A percentile compares a stretch with the other conserved stretches of the same genome.
These are phyloP conservation scores for Xestia c-nigrum DNA, from an alignment of 2,888 invertebrate species.

Conservation along the genomic window DNA sequence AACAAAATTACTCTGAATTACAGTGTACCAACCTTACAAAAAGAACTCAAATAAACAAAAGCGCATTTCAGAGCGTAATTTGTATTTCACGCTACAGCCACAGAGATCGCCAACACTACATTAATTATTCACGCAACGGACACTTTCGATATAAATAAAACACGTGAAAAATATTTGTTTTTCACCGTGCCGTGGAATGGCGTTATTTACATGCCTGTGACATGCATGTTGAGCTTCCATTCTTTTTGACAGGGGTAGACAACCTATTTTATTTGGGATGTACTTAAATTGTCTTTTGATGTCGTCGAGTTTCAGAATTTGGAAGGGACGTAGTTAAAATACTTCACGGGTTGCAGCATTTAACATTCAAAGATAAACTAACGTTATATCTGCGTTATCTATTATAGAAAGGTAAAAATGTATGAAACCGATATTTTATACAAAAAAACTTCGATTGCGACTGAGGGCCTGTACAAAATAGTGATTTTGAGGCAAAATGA, in stretches of 20 bases:
- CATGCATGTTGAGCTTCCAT: conserved; percentile 46
- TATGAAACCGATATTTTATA: background rate
- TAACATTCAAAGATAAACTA: background rate
- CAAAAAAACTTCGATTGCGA: background rate
- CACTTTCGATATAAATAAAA: conserved; percentile 61
- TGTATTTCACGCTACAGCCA: conserved; percentile 31
- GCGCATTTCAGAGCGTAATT: conserved; percentile 56
- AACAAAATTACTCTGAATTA: conserved; percentile 14
- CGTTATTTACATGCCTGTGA: conserved; percentile 52
- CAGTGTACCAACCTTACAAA: background rate
- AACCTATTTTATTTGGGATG: conserved; percentile 25
- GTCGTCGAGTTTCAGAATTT: background rate
- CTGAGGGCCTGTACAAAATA: background rate
- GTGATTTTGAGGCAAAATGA: background rate
- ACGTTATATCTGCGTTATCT: background rate
- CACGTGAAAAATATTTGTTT: conserved; percentile 57
- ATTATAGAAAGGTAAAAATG: background rate
- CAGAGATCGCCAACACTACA: conserved; percentile 48
- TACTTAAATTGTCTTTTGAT: conserved; percentile 18
- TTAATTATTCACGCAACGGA: conserved; percentile 60
- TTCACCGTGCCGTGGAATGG: conserved; percentile 40
- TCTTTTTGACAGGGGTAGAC: conserved; percentile 16
- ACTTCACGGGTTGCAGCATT: background rate
- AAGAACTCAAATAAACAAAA: conserved; percentile 24
- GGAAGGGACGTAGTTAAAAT: background rate